Evolutionary conservation across 2,888 invertebrate genomes (phyloP), one percentile per base, ranked within the genome.

Genomic region (Celastrina argiolus): DNA sequence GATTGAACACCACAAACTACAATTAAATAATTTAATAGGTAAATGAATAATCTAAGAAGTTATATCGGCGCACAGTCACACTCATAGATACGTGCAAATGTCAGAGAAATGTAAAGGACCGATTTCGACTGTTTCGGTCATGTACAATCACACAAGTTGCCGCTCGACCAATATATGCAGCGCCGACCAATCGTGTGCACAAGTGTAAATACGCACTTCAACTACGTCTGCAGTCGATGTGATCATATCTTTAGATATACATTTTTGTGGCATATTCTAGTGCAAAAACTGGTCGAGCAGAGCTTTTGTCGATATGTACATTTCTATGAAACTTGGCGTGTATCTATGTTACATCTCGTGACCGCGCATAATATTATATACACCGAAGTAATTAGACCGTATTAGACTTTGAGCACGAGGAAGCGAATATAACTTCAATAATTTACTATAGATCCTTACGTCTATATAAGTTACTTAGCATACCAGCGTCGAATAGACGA

Each of bases 401-500:
- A 69, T 69, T 69, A 68, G 82, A 87, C 85, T 84, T 91, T 91
- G 90, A 91, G 90, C 90, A 89, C 84, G 79, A 82, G 81, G 80
- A 91, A 89, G 90, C 89, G 85, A 87, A 79, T 78, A 77, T 72
- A 70, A 73, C 74, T 69, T 74, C 69, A 74, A 78, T 78, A 80
- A 75, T 69, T 76, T 74, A 76, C 78, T 76, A 74, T 73, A 74
- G 74, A 75, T 78, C 78, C 80, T 75, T 74, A 72, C 34, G 42
- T 45, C 61, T 63, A 64, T 72, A 73, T 73, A 73, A 72, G 73
- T 77, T 76, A 78, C 81, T 82, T 83, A 83, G 74, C 67, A 77
- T 85, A 88, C 89, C 89, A 90, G 89, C 89, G 89, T 85, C 89
- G 83, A 79, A 82, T 69, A 81, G 88, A 89, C 89, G 88, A 88